Evolutionary conservation across 2,888 invertebrate genomes (phyloP), one percentile per base, ranked within the genome.

Genomic region (Tipula confusa): DNA sequence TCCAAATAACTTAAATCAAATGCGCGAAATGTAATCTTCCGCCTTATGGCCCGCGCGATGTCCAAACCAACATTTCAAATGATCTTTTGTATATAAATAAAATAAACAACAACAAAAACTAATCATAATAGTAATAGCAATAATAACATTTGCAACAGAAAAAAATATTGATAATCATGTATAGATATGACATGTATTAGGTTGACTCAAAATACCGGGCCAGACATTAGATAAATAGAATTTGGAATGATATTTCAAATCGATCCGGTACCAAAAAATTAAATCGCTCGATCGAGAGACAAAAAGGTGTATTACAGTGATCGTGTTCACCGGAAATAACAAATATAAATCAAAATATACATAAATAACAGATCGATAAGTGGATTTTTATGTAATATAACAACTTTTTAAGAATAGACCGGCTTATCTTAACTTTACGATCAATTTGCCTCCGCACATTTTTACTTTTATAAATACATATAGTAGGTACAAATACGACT

Each of bases 381-480:
- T 64, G 64, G 64, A 64, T 64, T 64, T 64, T n/a, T n/a, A n/a
- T n/a, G n/a, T n/a, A n/a, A 24, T 24, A 64, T 64, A 64, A 64
- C 64, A 64, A 64, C 64, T 24, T 64, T 64, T 64, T 64, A 64
- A 64, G 18, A 64, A 24, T 24, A 24, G 24, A 24, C 64, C 64
- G 43, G 18, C 64, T 64, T 64, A 64, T 64, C 64, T 64, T 24
- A 64, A 24, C 64, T 64, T 9, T 64, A 24, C 64, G 24, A 64
- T 64, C 64, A 64, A 64, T 9, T 24, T 24, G 64, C 64, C 64
- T 64, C 64, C 64, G 64, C 64, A 24, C 24, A 6, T 33, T 33
- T 33, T 33, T 33, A 33, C 64, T 64, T 64, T 64, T 43, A 6
- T 15, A 11, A 43, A 2, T 18, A 15, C 24, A 43, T 36, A 11